A percentile compares a stretch with the other conserved stretches of the same genome.
Evolutionary conservation across 2,888 invertebrate genomes (phyloP).

Genomic region (Chrysolina haemoptera): DNA sequence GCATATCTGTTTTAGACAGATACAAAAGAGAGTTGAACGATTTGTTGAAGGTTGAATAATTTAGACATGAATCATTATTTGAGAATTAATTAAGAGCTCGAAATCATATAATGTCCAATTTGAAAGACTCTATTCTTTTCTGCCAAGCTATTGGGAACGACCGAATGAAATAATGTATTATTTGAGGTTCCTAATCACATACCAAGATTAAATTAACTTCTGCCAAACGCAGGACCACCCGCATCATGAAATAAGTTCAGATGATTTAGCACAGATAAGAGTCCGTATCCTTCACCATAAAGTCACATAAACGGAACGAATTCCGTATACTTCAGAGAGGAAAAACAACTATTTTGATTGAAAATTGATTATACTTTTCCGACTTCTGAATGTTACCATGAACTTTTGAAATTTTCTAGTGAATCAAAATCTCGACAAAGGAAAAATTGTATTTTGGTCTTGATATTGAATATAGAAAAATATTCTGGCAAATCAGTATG

Average conservation of each 20-base stretch:
- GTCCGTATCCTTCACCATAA: background rate
- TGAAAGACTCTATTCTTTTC: background rate
- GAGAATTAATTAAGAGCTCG: background rate
- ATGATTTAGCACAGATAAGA: slow-evolving; percentile 13
- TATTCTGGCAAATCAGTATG: too few species aligned
- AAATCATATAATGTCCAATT: background rate
- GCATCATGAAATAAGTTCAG: slow-evolving; percentile 6
- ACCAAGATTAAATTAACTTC: slow-evolving; percentile 17
- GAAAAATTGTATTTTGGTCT: too few species aligned
- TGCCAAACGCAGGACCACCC: slow-evolving; percentile 27
- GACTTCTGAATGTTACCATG: background rate
- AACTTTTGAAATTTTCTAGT: too few species aligned
- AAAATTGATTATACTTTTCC: background rate
- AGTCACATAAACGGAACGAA: background rate
- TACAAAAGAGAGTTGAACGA: background rate
- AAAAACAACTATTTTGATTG: background rate
- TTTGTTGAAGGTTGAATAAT: background rate
- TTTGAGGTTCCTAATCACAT: slow-evolving; percentile 17
- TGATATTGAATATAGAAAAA: too few species aligned
- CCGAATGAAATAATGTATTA: background rate
- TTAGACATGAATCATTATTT: background rate
- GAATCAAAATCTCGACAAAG: too few species aligned
- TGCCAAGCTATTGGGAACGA: background rate
- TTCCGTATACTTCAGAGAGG: background rate
- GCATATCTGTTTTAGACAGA: background rate